Conservation (phyloP, 2,113 vertebrate species). For the Brachyistius frenatus region DNA sequence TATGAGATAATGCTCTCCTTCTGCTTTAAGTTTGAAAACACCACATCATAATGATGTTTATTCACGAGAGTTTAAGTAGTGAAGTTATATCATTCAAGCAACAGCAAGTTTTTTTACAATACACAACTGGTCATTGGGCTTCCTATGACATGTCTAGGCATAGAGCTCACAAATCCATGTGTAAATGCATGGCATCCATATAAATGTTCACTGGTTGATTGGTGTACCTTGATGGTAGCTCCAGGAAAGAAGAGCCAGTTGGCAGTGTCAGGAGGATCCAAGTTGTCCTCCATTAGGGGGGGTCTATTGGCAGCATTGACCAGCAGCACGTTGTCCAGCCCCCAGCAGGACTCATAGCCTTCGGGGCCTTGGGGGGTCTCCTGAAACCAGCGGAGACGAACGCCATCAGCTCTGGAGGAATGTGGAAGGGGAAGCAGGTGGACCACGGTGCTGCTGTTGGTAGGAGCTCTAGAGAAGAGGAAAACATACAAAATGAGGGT, state of each 20-base stretch:
- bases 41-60: not conserved
- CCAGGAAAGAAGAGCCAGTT: slow-evolving; percentile 99
- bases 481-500: slow-evolving; percentile 20
- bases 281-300: slow-evolving; percentile 91
- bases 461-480: slow-evolving; percentile 88
- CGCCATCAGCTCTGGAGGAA: slow-evolving; percentile 86
- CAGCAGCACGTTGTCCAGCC: slow-evolving; percentile 93
- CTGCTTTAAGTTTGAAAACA: not conserved
- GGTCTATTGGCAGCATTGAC: slow-evolving; percentile 92
- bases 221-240: slow-evolving; percentile 93
- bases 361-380: slow-evolving; percentile 87
- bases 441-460: slow-evolving; percentile 93
- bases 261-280: slow-evolving; percentile 95
- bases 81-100: no score
- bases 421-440: slow-evolving; percentile 93
- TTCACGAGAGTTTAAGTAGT: not conserved
- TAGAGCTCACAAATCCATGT: not conserved
- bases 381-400: slow-evolving; percentile 94
- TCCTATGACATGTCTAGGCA: not conserved
- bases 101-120: no score
- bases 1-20: not conserved
- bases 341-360: slow-evolving; percentile 98
- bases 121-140: not conserved
- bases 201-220: not conserved
- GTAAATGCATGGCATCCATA: not conserved